Conservation (phyloP, 2,113 vertebrate species). For the Eubucco bourcierii region DNA sequence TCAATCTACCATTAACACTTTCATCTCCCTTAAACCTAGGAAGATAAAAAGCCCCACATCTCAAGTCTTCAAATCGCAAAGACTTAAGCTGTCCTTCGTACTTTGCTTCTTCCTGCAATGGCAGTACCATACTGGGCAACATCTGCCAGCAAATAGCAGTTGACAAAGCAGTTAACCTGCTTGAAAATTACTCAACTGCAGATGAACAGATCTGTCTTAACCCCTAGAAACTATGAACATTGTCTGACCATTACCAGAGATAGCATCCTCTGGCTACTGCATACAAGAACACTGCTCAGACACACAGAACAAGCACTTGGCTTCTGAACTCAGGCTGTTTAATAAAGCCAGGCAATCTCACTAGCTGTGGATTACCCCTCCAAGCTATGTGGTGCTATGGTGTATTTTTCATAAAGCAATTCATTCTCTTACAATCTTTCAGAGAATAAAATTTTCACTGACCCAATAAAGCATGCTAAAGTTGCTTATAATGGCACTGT, state of each 20-base stretch:
- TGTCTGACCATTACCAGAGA: background rate
- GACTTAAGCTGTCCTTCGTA: background rate
- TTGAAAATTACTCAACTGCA: background rate
- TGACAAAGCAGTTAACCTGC: background rate
- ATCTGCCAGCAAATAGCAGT: background rate
- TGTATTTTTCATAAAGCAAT: slow-evolving; percentile 31
- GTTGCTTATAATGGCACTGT: slow-evolving; percentile 31
- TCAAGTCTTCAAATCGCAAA: background rate
- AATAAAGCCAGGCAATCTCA: background rate
- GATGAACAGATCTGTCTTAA: background rate
- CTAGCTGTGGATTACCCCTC: background rate
- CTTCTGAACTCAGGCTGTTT: background rate
- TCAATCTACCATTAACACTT: background rate
- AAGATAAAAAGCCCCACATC: background rate
- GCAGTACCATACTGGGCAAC: background rate
- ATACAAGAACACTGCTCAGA: background rate
- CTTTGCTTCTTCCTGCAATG: background rate
- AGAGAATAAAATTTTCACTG: slow-evolving; percentile 28
- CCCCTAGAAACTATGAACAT: background rate
- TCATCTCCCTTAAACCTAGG: background rate
- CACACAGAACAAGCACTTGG: background rate
- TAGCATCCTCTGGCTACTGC: background rate
- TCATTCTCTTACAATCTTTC: slow-evolving; percentile 22
- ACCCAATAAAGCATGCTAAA: slow-evolving; percentile 59
- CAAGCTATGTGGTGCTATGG: background rate